phyloP scores from a whole-genome alignment of 2,113 vertebrate species.

The Gila orcuttii region DNA sequence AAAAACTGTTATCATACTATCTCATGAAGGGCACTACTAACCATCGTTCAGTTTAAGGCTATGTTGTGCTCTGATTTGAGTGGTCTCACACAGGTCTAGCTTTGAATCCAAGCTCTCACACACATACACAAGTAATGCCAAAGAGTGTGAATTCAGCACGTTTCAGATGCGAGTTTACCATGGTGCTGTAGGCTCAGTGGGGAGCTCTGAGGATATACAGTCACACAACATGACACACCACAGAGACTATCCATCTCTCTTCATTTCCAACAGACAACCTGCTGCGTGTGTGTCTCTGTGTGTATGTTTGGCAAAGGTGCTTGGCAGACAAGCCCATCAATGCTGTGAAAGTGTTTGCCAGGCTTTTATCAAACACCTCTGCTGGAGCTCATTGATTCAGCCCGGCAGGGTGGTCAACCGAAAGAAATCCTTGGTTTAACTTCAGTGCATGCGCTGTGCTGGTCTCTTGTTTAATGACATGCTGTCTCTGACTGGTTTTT shows the following conservation, averaged over 20 bases:
- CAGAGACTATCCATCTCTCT: conserved; percentile 30
- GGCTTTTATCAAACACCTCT: conserved; percentile 52
- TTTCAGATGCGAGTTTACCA: conserved; percentile 52
- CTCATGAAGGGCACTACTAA: background rate
- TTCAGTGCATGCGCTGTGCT: background rate
- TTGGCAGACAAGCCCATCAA: conserved; percentile 42
- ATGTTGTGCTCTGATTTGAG: conserved; percentile 24
- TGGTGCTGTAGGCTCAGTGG: conserved; percentile 42
- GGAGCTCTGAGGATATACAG: conserved; percentile 13
- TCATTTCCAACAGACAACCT: conserved; percentile 13
- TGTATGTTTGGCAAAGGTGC: conserved; percentile 48
- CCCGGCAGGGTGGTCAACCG: conserved; percentile 44
- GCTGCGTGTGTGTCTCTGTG: conserved; percentile 45
- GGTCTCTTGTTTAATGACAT: conserved; percentile 7
- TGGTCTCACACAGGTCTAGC: background rate
- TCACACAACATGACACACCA: conserved; percentile 38
- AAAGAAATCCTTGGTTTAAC: conserved; percentile 40
- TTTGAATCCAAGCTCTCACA: conserved; percentile 33
- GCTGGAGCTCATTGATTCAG: conserved; percentile 55
- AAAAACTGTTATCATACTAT: background rate
- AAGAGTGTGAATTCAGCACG: conserved; percentile 43
- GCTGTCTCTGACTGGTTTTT: background rate
- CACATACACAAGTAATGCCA: conserved; percentile 38
- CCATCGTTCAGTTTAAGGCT: background rate
- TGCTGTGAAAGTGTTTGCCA: conserved; percentile 43